Conservation (phyloP, 92 coral and sea anemone genomes). For the Porites lobata region DNA sequence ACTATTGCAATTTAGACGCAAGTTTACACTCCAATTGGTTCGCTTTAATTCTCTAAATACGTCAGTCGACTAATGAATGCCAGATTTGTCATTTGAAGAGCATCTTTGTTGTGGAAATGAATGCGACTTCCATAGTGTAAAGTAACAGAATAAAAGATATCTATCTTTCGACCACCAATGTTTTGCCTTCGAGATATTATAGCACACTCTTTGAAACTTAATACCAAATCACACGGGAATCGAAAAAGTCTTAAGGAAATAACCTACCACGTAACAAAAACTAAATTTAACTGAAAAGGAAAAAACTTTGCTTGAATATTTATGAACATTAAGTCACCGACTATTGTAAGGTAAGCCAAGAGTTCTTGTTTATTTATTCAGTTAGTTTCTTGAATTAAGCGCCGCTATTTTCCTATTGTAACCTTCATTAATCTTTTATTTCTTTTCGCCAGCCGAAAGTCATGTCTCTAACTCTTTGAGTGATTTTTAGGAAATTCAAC, state of each 20-base stretch:
- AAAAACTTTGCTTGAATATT: not conserved
- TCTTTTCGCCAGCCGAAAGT: not conserved
- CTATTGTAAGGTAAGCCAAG: not conserved
- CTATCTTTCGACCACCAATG: not conserved
- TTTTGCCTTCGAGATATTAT: not conserved
- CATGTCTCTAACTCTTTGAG: too few species aligned
- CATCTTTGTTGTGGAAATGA: slow-evolving; percentile 6
- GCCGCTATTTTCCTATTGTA: too few species aligned
- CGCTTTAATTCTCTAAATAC: not conserved
- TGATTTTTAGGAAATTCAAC: too few species aligned
- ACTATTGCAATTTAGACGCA: not conserved
- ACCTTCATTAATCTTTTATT: not conserved
- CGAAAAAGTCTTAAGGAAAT: not conserved
- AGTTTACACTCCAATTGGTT: slow-evolving; percentile 25
- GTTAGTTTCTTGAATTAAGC: not conserved
- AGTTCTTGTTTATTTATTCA: not conserved
- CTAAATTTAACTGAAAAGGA: too few species aligned
- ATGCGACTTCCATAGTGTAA: not conserved
- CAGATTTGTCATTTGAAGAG: slow-evolving; percentile 3
- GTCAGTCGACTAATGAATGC: not conserved
- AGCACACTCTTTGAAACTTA: too few species aligned
- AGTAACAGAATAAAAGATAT: not conserved
- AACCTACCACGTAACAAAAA: not conserved
- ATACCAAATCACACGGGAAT: too few species aligned
- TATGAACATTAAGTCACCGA: not conserved